Percentiles rank a stretch among this genome's conserved stretches.
Conservation (phyloP, 2,888 invertebrate genomes). For the Euspilapteryx auroguttella region DNA sequence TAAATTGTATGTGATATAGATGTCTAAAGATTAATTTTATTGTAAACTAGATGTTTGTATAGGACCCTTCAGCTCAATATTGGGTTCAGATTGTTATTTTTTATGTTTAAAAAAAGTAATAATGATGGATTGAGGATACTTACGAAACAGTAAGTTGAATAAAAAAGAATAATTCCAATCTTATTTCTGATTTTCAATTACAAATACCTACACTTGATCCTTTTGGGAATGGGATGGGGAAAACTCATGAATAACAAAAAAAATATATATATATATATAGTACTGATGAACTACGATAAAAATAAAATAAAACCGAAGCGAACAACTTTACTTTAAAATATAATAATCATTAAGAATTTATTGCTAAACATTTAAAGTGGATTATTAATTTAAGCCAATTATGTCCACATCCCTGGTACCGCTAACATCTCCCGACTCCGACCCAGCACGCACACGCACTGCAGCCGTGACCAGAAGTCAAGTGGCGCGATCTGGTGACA, state of each 20-base stretch:
- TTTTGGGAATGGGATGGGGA: not conserved
- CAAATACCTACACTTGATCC: conserved; percentile 3
- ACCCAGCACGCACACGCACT: no score
- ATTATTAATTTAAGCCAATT: no score
- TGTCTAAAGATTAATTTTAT: conserved; percentile 48
- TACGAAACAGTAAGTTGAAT: conserved; percentile 45
- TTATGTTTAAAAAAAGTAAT: conserved; percentile 55
- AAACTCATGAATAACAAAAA: not conserved
- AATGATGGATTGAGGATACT: conserved; percentile 42
- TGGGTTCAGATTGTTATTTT: conserved; percentile 50
- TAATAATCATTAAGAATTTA: conserved; percentile 2
- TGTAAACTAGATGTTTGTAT: conserved; percentile 47
- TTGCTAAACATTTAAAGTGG: no score
- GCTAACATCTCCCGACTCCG: no score
- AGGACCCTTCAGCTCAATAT: conserved; percentile 23
- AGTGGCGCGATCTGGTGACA: conserved; percentile 1
- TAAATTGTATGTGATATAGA: conserved; percentile 52
- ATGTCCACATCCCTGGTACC: no score
- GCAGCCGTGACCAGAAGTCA: no score
- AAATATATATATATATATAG: no score
- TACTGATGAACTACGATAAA: no score
- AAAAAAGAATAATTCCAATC: conserved; percentile 38
- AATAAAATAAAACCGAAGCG: no score
- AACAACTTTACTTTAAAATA: not conserved
- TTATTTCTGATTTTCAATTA: conserved; percentile 45